Conservation (phyloP, 2,888 invertebrate genomes). For the Drosophila colorata region DNA sequence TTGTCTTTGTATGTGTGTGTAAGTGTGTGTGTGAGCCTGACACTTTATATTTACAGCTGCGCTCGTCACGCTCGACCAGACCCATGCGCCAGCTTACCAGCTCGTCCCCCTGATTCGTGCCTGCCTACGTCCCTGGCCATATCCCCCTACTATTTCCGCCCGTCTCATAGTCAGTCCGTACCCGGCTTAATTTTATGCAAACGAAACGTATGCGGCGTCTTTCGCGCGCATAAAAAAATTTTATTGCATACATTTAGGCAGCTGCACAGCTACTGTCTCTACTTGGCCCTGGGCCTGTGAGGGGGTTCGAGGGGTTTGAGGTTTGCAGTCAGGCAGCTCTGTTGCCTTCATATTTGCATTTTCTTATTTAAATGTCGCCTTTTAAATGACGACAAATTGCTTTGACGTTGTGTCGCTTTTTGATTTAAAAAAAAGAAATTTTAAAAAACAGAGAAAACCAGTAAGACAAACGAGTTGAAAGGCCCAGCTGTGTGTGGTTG, state of each 20-base stretch:
- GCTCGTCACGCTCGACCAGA: conserved; percentile 72
- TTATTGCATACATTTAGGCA: conserved; percentile 79
- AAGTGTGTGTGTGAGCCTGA: conserved; percentile 43
- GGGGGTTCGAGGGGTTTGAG: background rate
- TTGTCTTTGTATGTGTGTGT: conserved; percentile 17
- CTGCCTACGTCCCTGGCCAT: background rate
- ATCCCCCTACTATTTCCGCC: background rate
- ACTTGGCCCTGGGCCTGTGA: conserved; percentile 11
- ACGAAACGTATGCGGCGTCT: conserved; percentile 74
- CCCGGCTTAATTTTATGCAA: conserved; percentile 75
- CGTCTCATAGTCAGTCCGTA: conserved; percentile 35
- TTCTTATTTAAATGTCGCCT: conserved; percentile 81
- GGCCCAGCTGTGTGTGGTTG: conserved; percentile 23
- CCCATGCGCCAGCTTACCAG: conserved; percentile 12
- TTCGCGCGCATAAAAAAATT: conserved; percentile 72
- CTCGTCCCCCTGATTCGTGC: conserved; percentile 1
- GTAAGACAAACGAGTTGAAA: conserved; percentile 64
- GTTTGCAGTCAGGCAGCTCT: conserved; percentile 14
- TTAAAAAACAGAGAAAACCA: conserved; percentile 25
- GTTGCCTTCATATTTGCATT: conserved; percentile 75
- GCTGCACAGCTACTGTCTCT: conserved; percentile 44
- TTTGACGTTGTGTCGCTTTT: conserved; percentile 81
- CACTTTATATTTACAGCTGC: conserved; percentile 78
- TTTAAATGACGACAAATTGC: conserved; percentile 81
- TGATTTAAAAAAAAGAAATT: conserved; percentile 68